phyloP scores from a whole-genome alignment of 2,888 invertebrate species.

The Macroteleia sp. region DNA sequence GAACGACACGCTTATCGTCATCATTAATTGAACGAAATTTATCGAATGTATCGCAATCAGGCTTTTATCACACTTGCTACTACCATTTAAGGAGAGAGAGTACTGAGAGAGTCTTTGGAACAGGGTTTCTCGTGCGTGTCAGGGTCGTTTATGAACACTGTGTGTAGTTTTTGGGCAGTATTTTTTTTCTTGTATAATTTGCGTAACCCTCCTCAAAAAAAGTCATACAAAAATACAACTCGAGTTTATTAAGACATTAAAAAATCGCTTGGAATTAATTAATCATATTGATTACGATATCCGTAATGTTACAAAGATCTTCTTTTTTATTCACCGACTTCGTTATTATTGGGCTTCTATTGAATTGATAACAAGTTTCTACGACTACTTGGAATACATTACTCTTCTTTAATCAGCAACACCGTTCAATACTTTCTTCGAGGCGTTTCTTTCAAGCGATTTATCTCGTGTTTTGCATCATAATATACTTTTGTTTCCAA shows the following conservation, averaged over 20 bases:
- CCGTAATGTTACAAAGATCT: slow-evolving; percentile 6
- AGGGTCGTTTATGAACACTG: slow-evolving; percentile 53
- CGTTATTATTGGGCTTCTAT: slow-evolving; percentile 11
- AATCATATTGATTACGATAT: slow-evolving; percentile 10
- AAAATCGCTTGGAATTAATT: slow-evolving; percentile 10
- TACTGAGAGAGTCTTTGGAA: too few relatives aligned
- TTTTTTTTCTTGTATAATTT: too few relatives aligned
- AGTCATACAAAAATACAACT: too few relatives aligned
- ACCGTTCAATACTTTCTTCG: slow-evolving; percentile 13
- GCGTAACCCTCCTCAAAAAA: too few relatives aligned
- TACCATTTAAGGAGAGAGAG: slow-evolving; percentile 75
- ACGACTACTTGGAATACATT: slow-evolving; percentile 32
- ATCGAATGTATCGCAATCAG: slow-evolving; percentile 47
- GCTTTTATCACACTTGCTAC: slow-evolving; percentile 54
- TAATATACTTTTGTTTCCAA: slow-evolving; percentile 32
- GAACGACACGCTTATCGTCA: neutral
- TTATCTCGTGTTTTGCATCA: slow-evolving; percentile 32
- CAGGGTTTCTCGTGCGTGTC: slow-evolving; percentile 51
- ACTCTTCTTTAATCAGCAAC: slow-evolving; percentile 36
- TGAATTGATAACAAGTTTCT: slow-evolving; percentile 33
- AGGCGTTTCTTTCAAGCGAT: slow-evolving; percentile 10
- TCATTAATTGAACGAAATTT: slow-evolving; percentile 47
- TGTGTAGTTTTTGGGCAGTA: too few relatives aligned
- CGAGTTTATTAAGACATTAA: too few relatives aligned
- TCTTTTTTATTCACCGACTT: neutral